Evolutionary conservation across 2,888 invertebrate genomes (phyloP).

Genomic region (Cancer borealis): DNA sequence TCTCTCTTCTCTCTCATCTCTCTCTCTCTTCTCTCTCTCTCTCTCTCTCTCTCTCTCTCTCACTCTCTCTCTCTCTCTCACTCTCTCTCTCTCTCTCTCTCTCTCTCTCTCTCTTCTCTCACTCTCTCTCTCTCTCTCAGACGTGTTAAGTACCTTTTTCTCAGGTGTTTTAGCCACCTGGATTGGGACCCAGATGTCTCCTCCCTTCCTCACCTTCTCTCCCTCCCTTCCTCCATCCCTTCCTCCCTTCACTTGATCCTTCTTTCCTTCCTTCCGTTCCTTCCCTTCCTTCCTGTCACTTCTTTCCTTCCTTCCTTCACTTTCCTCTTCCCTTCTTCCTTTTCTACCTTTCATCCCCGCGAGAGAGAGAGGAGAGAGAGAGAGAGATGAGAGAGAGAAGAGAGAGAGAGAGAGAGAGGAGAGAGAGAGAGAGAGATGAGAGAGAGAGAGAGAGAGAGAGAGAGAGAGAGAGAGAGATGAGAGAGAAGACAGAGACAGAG

Average conservation of each 20-base stretch:
- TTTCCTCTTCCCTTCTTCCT: not conserved
- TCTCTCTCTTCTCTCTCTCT: not conserved
- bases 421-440: not conserved
- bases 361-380: not conserved
- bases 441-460: not conserved
- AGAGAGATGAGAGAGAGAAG: not conserved
- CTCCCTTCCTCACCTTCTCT: not conserved
- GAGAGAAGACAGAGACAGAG: too few species aligned
- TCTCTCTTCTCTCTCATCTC: too few species aligned
- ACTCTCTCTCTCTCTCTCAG: not conserved
- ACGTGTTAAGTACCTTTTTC: too few species aligned
- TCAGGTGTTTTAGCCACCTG: too few species aligned
- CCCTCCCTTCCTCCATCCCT: not conserved
- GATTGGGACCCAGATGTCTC: not conserved
- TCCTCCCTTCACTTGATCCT: not conserved
- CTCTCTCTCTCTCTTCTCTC: constrained; percentile 32
- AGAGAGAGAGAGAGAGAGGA: not conserved
- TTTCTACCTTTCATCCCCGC: not conserved
- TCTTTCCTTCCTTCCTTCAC: not conserved
- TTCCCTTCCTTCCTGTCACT: not conserved
- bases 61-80: not conserved
- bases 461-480: not conserved
- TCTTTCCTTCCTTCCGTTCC: too few species aligned
- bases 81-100: constrained; percentile 23
- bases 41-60: not conserved